Evolutionary conservation across 2,113 vertebrate genomes (phyloP).

Genomic region (Saccopteryx leptura): DNA sequence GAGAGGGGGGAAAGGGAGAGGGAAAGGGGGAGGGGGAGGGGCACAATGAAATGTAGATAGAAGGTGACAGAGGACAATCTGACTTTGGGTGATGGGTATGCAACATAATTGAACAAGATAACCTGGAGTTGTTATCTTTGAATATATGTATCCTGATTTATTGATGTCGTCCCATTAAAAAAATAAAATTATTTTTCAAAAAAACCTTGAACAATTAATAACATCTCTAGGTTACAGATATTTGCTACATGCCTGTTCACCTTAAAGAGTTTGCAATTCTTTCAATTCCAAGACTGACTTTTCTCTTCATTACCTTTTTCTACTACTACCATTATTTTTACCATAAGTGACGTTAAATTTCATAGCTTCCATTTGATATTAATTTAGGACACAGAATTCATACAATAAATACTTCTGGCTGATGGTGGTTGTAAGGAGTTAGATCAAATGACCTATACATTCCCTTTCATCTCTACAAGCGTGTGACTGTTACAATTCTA

Average conservation of each 20-base stretch:
- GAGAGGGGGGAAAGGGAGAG: too few species aligned
- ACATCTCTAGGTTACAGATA: not conserved
- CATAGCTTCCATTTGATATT: not conserved
- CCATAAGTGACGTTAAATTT: slow-evolving; percentile 47
- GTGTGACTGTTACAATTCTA: not conserved
- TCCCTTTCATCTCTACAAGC: slow-evolving; percentile 37
- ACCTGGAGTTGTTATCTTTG: too few species aligned
- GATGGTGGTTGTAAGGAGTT: not conserved
- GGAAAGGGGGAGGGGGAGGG: too few species aligned
- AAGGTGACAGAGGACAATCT: too few species aligned
- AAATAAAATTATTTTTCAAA: too few species aligned
- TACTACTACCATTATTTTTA: slow-evolving; percentile 6
- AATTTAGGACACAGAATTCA: not conserved
- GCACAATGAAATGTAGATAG: too few species aligned
- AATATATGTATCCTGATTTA: too few species aligned
- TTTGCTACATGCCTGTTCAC: slow-evolving; percentile 45
- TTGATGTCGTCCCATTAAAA: too few species aligned
- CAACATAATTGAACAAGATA: too few species aligned
- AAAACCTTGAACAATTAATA: slow-evolving; percentile 33
- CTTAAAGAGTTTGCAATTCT: slow-evolving; percentile 40
- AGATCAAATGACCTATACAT: not conserved
- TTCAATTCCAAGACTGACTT: not conserved
- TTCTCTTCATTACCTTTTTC: slow-evolving; percentile 1
- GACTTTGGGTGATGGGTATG: too few species aligned
- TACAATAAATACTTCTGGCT: slow-evolving; percentile 7